Evolutionary conservation across 1,140 invertebrate genomes (phyloP), one percentile per base, ranked within the genome.

Genomic region (Lepidurus arcticus): DNA sequence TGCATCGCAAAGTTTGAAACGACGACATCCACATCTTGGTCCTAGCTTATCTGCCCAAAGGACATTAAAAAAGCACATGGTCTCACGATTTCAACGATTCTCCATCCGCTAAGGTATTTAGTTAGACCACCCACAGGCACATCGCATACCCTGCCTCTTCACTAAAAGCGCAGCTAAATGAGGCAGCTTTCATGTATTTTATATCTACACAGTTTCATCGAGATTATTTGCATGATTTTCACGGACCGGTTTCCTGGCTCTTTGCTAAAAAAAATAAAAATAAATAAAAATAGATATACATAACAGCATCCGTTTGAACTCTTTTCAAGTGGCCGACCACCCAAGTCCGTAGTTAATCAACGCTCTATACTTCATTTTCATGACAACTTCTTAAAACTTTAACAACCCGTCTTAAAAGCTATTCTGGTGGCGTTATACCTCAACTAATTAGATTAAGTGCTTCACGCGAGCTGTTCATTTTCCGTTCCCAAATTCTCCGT

Each of bases 71-170:
- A 65, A 65, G 53, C 21, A 21, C 53, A 65, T 21, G 53, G 53
- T 65, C 53, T 65, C 53, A 65, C 53, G 53, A 65, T 65, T 65
- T 65, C 53, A 65, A 65, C 53, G 53, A 65, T 65, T 65, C n/a
- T 65, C 53, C 1, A 65, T 65, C 53, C 53, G 13, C 53, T 4
- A 65, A 9, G 53, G 53, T 21, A 65, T 65, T 65, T 65, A 65
- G 53, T 7, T 21, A 65, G 53, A 65, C 53, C 53, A 65, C 53
- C 53, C 53, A 65, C 53, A 7, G 53, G 21, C 53, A 16, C 53
- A 65, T 65, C 5, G 16, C 45, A 47, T 47, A 47, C 45, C 45
- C 10, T 47, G 16, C 16, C 53, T 65, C 8, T 21, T 21, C n/a
- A 34, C 34, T 34, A 34, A 34, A 34, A 34, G 34, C 34, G 34